Evolutionary conservation across 2,888 invertebrate species (phyloP), one percentile per base, ranked within the genome.

Genomic region (Cyaniris semiargus): DNA sequence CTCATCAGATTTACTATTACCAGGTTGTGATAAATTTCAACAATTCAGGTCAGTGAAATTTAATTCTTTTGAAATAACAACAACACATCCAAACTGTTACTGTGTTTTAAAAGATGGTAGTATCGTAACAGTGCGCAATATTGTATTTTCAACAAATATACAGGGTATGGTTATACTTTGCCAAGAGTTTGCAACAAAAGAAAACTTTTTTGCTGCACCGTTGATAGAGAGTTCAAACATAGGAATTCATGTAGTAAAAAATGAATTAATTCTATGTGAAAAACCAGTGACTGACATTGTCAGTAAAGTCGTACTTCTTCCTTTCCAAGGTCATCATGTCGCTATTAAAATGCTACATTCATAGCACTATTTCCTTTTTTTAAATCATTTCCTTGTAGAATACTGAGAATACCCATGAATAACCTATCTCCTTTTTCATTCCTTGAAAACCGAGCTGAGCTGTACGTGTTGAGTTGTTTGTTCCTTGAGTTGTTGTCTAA

Each of bases 61-160:
- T 56, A 6, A 56, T 56, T 56, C 56, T 7, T 56, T 56, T 56
- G 56, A 56, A 56, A 56, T 56, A 56, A 56, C 56, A 6, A 56
- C 56, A 56, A 7, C 5, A 7, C 56, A 56, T 56, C 56, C n/a
- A 56, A 56, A 56, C 56, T 56, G 56, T 56, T 56, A 56, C 7
- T 56, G 56, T 56, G 56, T 56, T 56, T 56, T 56, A 56, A 56
- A 56, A 56, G 56, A 56, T 56, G 56, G 56, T 56, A 56, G 56
- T 56, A 7, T 56, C 1, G n/a, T 56, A 56, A 56, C 56, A 7
- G 56, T 56, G 56, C 0, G 56, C 56, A 56, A 56, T 56, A 56
- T 56, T 56, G 56, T 56, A 56, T 56, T 56, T 56, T 56, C 56
- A 6, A 56, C 5, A 7, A 56, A 56, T 7, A 56, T 56, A 56